phyloP scores from a whole-genome alignment of 2,888 invertebrate genomes.

The Pterostichus madidus region DNA sequence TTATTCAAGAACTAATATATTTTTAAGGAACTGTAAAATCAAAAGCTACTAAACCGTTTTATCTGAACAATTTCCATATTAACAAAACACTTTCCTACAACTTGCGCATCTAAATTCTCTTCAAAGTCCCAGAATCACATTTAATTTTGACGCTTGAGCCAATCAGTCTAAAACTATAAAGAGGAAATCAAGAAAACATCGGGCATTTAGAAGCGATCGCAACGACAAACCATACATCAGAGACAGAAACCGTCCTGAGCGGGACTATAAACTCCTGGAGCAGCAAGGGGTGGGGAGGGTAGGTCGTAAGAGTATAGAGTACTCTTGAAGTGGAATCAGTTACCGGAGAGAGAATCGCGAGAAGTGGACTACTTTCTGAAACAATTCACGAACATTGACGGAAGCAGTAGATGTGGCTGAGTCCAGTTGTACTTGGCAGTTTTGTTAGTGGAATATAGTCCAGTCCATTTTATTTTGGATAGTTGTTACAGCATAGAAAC shows the following conservation, averaged over 20 bases:
- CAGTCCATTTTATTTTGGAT: too few species aligned
- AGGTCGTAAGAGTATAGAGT: conserved; percentile 23
- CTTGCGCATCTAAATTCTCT: too few species aligned
- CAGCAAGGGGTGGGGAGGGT: not conserved
- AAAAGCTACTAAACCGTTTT: too few species aligned
- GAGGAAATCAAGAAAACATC: not conserved
- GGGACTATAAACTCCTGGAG: conserved; percentile 21
- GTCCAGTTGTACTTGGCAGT: too few species aligned
- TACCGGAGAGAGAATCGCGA: conserved; percentile 30
- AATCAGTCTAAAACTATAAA: conserved; percentile 11
- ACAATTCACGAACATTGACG: conserved; percentile 13
- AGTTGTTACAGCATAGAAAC: too few species aligned
- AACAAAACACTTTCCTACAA: too few species aligned
- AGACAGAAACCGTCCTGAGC: conserved; percentile 3
- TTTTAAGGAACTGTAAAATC: too few species aligned
- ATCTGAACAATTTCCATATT: too few species aligned
- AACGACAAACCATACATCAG: conserved; percentile 32
- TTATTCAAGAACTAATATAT: too few species aligned
- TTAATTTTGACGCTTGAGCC: conserved; percentile 1
- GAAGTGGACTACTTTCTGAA: conserved; percentile 42
- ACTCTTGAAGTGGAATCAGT: conserved; percentile 40
- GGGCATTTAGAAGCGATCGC: not conserved
- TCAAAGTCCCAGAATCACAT: too few species aligned
- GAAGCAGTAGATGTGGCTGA: not conserved
- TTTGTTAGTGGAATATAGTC: too few species aligned